Percentiles rank a stretch among this genome's conserved stretches.
phyloP scores from a whole-genome alignment of 2,113 vertebrate species.

The Solea senegalensis region DNA sequence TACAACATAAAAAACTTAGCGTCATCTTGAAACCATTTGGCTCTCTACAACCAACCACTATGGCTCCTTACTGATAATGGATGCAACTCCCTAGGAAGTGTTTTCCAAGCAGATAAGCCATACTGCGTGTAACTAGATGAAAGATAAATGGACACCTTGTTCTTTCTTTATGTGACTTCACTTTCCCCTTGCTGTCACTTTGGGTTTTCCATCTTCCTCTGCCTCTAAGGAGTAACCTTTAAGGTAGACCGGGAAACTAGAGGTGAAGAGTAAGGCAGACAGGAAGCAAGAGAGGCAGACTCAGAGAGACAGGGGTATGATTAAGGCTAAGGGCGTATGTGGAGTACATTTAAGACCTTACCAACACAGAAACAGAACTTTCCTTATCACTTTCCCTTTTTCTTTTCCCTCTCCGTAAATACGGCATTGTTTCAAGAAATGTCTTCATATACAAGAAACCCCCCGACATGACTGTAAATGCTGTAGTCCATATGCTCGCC shows the following conservation, averaged over 20 bases:
- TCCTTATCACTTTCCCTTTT: too few species aligned
- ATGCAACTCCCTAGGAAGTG: constrained; percentile 38
- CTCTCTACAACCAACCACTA: constrained; percentile 33
- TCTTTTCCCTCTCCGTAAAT: too few species aligned
- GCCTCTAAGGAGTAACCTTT: constrained; percentile 59
- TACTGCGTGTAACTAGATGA: constrained; percentile 38
- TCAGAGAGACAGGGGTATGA: constrained; percentile 14
- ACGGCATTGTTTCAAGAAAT: too few species aligned
- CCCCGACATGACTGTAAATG: too few species aligned
- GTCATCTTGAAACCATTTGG: too few species aligned
- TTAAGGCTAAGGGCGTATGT: constrained; percentile 16
- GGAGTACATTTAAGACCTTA: neutral
- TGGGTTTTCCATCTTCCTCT: constrained; percentile 63
- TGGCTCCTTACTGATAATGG: constrained; percentile 41
- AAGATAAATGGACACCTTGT: constrained; percentile 62
- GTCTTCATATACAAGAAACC: too few species aligned
- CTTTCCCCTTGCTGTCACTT: constrained; percentile 25
- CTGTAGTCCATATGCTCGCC: too few species aligned
- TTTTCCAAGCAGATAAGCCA: constrained; percentile 54
- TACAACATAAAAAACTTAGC: neutral
- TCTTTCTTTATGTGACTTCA: constrained; percentile 53
- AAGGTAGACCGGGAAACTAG: constrained; percentile 24
- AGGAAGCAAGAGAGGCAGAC: neutral
- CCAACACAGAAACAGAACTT: too few species aligned
- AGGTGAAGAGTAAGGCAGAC: neutral